Conservation (phyloP, 2,113 vertebrate genomes). For the Malurus cyaneus region DNA sequence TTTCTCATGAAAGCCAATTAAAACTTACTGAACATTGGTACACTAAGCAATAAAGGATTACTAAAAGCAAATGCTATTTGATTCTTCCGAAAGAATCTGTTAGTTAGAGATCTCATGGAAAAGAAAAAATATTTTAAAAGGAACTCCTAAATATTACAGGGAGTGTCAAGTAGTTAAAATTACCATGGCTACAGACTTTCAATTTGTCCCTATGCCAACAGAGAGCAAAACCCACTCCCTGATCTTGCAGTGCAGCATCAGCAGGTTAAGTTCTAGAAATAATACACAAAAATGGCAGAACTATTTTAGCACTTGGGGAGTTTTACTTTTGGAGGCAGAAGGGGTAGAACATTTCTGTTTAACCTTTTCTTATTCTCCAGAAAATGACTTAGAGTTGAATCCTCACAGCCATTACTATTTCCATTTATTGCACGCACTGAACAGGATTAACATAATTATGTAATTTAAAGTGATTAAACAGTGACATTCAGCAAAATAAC, state of each 20-base stretch:
- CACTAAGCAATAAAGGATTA: neutral
- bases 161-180: neutral
- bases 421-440: neutral
- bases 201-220: neutral
- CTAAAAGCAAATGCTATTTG: neutral
- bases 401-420: neutral
- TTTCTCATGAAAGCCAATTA: neutral
- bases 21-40: neutral
- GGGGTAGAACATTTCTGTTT: neutral
- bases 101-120: neutral
- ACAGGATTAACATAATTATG: neutral
- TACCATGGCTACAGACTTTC: neutral
- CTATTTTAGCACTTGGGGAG: neutral
- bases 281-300: neutral
- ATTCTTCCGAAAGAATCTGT: neutral
- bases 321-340: neutral
- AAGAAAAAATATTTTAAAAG: neutral
- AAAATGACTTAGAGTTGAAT: neutral
- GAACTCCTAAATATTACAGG: neutral
- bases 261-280: neutral
- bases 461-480: constrained; percentile 7
- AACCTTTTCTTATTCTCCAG: neutral
- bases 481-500: constrained; percentile 21
- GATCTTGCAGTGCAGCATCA: neutral
- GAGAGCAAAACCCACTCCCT: neutral